Evolutionary conservation across 30 jellyfish, hydroid and myxozoan species (phyloP).

Genomic region (Sanderia malayensis): DNA sequence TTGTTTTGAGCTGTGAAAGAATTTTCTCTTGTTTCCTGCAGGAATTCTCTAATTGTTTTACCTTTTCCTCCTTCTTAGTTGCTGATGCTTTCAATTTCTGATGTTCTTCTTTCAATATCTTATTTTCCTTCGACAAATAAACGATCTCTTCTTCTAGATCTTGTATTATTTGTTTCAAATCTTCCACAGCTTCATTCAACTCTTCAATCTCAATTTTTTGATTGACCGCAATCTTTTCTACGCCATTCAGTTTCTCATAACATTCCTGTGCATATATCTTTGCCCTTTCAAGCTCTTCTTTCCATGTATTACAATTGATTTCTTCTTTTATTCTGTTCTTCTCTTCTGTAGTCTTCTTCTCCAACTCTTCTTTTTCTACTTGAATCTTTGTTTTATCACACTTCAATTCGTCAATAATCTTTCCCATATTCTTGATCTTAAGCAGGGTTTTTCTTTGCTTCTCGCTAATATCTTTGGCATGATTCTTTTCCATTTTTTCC

Average conservation of each 20-base stretch:
- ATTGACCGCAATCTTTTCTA: not conserved
- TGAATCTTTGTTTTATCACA: not conserved
- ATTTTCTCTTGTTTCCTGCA: not conserved
- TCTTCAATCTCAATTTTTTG: not conserved
- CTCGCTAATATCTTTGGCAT: not conserved
- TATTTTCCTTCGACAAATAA: not conserved
- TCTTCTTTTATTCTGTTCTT: conserved; percentile 11
- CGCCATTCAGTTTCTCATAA: not conserved
- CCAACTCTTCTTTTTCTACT: not conserved
- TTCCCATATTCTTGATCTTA: not conserved
- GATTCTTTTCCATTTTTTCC: not conserved
- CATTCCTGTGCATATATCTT: not conserved
- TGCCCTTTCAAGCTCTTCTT: not conserved
- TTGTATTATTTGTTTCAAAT: not conserved
- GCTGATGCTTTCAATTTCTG: not conserved
- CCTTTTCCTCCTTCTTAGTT: not conserved
- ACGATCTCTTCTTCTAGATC: not conserved
- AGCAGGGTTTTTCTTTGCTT: not conserved
- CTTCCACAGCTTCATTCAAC: conserved; percentile 3
- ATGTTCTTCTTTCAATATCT: not conserved
- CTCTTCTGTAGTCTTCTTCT: not conserved
- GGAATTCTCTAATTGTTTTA: not conserved
- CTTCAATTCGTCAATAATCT: not conserved
- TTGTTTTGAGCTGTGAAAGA: not conserved
- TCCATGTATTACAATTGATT: not conserved